Percentiles rank a stretch among this genome's conserved stretches.
These are phyloP conservation scores for Tympanoctomys barrerae DNA, from an alignment of 2,797 vertebrate genomes.

Conservation along the genomic window DNA sequence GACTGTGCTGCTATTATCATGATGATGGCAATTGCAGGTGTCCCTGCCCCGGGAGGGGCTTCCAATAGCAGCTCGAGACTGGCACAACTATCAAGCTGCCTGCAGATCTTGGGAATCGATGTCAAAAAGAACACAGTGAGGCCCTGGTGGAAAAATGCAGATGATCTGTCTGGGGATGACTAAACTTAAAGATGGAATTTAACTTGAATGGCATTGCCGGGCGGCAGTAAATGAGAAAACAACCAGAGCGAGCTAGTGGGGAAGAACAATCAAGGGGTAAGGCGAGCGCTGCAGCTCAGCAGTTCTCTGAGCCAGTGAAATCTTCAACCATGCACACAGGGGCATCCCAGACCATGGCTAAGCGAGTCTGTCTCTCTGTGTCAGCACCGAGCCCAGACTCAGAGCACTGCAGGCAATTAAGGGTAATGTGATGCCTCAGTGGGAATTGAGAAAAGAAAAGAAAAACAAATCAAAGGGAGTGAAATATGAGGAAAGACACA, in stretches of 20 bases:
- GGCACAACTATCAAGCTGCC: conserved; percentile 66
- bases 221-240: conserved; percentile 56
- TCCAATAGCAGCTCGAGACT: conserved; percentile 61
- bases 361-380: conserved; percentile 28
- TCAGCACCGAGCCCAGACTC: conserved; percentile 71
- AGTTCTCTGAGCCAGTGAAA: conserved; percentile 24
- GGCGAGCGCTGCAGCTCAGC: background rate
- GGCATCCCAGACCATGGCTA: conserved; percentile 24
- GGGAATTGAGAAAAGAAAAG: conserved; percentile 81
- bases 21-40: conserved; percentile 64
- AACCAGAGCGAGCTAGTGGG: background rate
- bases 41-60: conserved; percentile 66
- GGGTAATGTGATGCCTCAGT: conserved; percentile 77
- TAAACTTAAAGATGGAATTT: conserved; percentile 76
- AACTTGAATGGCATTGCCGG: conserved; percentile 71
- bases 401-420: conserved; percentile 78
- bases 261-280: background rate
- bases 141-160: conserved; percentile 66
- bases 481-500: conserved; percentile 79
- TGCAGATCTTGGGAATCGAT: conserved; percentile 59
- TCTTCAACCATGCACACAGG: conserved; percentile 8
- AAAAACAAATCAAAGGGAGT: conserved; percentile 80
- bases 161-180: conserved; percentile 72
- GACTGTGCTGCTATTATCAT: conserved; percentile 73
- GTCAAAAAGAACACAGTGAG: conserved; percentile 77